Conservation (phyloP, 2,797 vertebrate genomes). For the Myripristis murdjan region DNA sequence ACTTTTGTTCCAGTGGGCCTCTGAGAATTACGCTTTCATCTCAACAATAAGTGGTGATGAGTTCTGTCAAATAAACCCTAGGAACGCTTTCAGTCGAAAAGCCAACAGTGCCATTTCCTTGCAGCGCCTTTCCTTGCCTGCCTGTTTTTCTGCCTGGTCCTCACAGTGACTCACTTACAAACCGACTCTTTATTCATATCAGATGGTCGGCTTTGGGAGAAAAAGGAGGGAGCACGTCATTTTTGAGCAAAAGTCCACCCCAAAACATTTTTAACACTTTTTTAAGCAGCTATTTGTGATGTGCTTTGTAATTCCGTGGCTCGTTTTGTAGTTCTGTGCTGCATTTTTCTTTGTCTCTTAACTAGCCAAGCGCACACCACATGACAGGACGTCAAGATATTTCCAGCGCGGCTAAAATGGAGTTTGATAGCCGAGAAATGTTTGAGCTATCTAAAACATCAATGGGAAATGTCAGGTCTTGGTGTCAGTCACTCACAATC, state of each 20-base stretch:
- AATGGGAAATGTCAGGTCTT: too few species aligned
- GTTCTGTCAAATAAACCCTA: slow-evolving; percentile 83
- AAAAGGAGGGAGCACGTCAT: too few species aligned
- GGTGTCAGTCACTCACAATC: too few species aligned
- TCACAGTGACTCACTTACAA: slow-evolving; percentile 32
- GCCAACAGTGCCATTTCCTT: slow-evolving; percentile 68
- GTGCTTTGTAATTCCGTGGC: background rate
- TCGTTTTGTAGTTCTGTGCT: background rate
- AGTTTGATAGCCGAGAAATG: too few species aligned
- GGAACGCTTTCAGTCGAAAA: slow-evolving; percentile 72
- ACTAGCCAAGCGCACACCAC: background rate
- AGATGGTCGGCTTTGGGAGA: slow-evolving; percentile 16
- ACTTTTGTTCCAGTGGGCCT: slow-evolving; percentile 75
- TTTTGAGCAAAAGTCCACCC: too few species aligned
- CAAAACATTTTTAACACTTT: too few species aligned
- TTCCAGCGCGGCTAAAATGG: too few species aligned
- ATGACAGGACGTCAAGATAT: background rate
- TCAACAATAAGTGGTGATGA: slow-evolving; percentile 79
- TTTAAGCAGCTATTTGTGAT: background rate
- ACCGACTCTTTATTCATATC: slow-evolving; percentile 34
- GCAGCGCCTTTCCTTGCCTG: too few species aligned
- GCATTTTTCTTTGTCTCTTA: background rate
- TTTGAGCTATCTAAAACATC: too few species aligned
- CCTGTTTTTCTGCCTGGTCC: slow-evolving; percentile 32
- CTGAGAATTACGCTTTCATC: slow-evolving; percentile 77